Percentiles rank a stretch among this genome's conserved stretches.
Evolutionary conservation across 1,140 invertebrate genomes (phyloP).

Genomic region (Bactericera cockerelli): DNA sequence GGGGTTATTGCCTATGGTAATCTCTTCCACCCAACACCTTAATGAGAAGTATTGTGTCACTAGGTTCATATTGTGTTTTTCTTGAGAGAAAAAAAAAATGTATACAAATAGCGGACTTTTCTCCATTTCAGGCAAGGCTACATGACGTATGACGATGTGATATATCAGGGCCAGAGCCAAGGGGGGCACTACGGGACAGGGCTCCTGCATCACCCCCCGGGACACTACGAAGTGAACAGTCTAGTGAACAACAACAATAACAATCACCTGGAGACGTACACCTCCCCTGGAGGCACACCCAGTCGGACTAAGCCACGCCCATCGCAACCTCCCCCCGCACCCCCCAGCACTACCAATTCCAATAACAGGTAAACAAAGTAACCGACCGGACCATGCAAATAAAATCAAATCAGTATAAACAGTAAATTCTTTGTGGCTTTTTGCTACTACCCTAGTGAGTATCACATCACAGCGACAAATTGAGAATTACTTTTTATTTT

Average conservation of each 20-base stretch:
- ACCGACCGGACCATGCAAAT: too few relatives aligned
- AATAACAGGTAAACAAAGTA: conserved; percentile 22
- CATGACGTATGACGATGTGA: neutral
- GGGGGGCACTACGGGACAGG: neutral
- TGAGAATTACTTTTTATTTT: too few relatives aligned
- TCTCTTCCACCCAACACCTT: too few relatives aligned
- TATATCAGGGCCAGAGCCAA: neutral
- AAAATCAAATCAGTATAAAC: too few relatives aligned
- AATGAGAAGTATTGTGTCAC: too few relatives aligned
- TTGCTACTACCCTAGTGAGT: too few relatives aligned
- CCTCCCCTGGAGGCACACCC: conserved; percentile 30
- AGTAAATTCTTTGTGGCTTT: too few relatives aligned
- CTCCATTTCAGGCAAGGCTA: neutral
- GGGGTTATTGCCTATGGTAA: too few relatives aligned
- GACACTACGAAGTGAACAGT: neutral
- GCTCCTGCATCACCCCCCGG: neutral
- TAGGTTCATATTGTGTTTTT: too few relatives aligned
- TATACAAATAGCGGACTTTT: too few relatives aligned
- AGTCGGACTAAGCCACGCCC: conserved; percentile 38
- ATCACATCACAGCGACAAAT: too few relatives aligned
- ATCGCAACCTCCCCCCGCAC: conserved; percentile 72
- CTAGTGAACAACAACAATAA: neutral
- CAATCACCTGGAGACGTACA: conserved; percentile 18
- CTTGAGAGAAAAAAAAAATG: too few relatives aligned
- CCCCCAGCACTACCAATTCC: conserved; percentile 51